Evolutionary conservation across 2,113 vertebrate species (phyloP), one percentile per base, ranked within the genome.

Genomic region (Oryzias javanicus): DNA sequence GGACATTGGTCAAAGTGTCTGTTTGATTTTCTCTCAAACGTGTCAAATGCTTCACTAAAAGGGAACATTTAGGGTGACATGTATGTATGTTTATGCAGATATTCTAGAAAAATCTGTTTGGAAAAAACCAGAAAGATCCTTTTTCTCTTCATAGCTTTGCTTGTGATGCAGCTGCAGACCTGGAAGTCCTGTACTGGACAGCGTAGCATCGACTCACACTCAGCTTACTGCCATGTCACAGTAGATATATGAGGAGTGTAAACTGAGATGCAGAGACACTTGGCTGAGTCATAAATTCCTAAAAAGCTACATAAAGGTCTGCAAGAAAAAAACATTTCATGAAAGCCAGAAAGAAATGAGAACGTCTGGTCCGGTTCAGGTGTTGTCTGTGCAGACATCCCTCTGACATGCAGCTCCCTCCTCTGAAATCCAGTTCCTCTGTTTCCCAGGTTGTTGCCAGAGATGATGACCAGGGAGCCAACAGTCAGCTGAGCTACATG

Each of bases 401-500:
- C 7, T 35, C 8, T 35, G 29, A 35, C 7, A 10, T 35, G 1
- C 29, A 35, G 29, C 29, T 10, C 8, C 7, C 25, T 40, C 6
- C 35, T 17, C 44, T 46, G 6, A 46, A 17, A 46, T 7, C 7
- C 44, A 46, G n/a, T 18, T 49, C n/a, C n/a, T 6, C 17, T 66
- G 45, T 41, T 55, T 24, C 74, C 2, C 61, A 99, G 97, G 95
- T 99, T 41, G 87, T 97, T 17, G 97, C 96, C n/a, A 92, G 93
- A 61, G 97, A 98, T 0, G 96, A 98, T 3, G 97, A 98, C 70
- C 94, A 96, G 59, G 93, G 93, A 2, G 75, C 88, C 5, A 97
- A 98, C 18, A 93, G 95, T 72, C 93, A 92, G 81, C 90, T 97
- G 22, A 94, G 90, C 7, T 99, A 98, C 4, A 55, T 92, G 58